Conservation (phyloP, 2,113 vertebrate species). For the Ginglymostoma cirratum region DNA sequence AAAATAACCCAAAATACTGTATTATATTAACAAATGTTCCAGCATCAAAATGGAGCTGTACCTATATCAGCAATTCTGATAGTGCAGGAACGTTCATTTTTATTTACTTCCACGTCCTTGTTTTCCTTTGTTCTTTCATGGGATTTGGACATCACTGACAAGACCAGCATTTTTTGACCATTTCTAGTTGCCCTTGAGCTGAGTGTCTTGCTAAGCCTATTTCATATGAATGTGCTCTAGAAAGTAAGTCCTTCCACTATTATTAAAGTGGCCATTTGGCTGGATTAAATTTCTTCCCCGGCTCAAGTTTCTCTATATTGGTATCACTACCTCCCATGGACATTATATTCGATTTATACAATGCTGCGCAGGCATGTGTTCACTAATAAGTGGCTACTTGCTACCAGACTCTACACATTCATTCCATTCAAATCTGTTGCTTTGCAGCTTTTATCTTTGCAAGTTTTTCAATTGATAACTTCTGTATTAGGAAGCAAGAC, state of each 20-base stretch:
- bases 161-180: too few species aligned
- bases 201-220: background rate
- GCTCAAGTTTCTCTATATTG: background rate
- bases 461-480: background rate
- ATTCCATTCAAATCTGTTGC: background rate
- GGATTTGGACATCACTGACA: too few species aligned
- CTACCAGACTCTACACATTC: background rate
- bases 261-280: background rate
- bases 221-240: background rate
- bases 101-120: background rate
- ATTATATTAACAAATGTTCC: background rate
- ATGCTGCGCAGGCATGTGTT: background rate
- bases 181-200: too few species aligned
- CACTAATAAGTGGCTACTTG: background rate
- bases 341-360: background rate
- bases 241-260: background rate
- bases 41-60: background rate
- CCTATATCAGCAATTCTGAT: background rate
- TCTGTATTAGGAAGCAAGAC: background rate
- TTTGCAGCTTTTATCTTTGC: background rate
- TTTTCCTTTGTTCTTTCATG: background rate
- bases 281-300: background rate
- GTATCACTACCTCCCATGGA: background rate
- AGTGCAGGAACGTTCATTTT: background rate
- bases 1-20: background rate